Evolutionary conservation across 1,140 invertebrate genomes (phyloP).

Genomic region (Pogonognathellus flavescens): DNA sequence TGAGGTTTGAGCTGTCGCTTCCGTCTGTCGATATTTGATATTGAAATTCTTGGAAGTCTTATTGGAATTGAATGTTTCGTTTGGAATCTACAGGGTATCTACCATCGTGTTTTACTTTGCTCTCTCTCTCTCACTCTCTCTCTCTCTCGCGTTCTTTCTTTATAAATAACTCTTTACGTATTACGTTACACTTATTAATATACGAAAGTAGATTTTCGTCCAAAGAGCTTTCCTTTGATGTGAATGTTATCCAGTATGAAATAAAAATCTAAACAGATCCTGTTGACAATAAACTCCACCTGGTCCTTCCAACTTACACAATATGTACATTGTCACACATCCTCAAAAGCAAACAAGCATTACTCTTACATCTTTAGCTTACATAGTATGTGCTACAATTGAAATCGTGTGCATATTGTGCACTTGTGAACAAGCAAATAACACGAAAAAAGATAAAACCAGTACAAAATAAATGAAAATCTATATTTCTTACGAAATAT

Average conservation of each 20-base stretch:
- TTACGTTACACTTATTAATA: slow-evolving; percentile 49
- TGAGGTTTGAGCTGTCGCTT: background rate
- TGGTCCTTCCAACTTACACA: background rate
- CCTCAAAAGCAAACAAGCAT: no score
- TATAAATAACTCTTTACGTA: slow-evolving; percentile 18
- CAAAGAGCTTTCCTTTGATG: slow-evolving; percentile 1
- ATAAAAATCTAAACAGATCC: slow-evolving; percentile 19
- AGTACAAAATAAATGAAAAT: no score
- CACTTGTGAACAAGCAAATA: no score
- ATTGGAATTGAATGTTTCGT: slow-evolving; percentile 46
- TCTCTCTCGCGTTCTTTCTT: background rate
- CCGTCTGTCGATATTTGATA: slow-evolving; percentile 37
- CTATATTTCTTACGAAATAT: no score
- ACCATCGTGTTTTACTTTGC: background rate
- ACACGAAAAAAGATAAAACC: no score
- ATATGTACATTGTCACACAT: no score
- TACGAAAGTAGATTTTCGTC: slow-evolving; percentile 8
- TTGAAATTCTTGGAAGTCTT: slow-evolving; percentile 49
- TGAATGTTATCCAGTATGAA: background rate
- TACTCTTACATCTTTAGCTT: no score
- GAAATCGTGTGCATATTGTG: no score
- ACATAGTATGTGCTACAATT: no score
- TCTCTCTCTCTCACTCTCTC: background rate
- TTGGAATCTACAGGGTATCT: slow-evolving; percentile 41
- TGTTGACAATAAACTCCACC: background rate